Evolutionary conservation across 1,140 invertebrate genomes (phyloP), one percentile per base, ranked within the genome.

Genomic region (Drosophila kanapiae): DNA sequence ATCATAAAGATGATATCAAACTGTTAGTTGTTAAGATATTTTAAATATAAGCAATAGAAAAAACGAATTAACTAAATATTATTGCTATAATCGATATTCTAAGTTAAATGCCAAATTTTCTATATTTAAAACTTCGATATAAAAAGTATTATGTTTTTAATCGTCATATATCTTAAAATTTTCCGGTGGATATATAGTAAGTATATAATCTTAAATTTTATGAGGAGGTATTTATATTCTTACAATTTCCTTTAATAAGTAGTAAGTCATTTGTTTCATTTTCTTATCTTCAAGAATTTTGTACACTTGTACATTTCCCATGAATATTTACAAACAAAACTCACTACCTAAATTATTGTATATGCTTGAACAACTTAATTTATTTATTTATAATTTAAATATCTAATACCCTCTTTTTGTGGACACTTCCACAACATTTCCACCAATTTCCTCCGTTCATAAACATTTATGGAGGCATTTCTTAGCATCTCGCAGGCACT

Each of bases 401-500:
- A 51, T 29, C 1, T 5, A 9, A 14, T 10, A 2, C 2, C 10
- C 8, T 29, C 8, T 3, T 27, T 11, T 3, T 27, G 16, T 3
- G 5, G 1, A 11, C 5, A 40, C 23, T 18, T 18, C 2, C 5
- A 11, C 9, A 37, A 43, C 53, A 68, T 60, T 54, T 16, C 0
- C 6, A 8, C 10, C 18, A 54, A 45, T 54, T 38, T 54, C 6
- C 29, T 16, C 16, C 23, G 23, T 35, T 49, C 67, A 71, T 72
- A 72, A 71, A 49, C 67, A 71, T 71, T 42, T 71, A 59, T 72
- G 51, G 14, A 35, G 42, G 43, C 49, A 70, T 40, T 71, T 13
- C 29, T n/a, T 6, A 16, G 67, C 10, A 6, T 16, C 29, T 33
- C 7, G 2, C 9, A 9, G 18, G 33, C 43, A 29, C 43, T 48